A percentile compares a stretch with the other conserved stretches of the same genome.
Conservation (phyloP, 1,140 invertebrate genomes). For the Megathymus violae region DNA sequence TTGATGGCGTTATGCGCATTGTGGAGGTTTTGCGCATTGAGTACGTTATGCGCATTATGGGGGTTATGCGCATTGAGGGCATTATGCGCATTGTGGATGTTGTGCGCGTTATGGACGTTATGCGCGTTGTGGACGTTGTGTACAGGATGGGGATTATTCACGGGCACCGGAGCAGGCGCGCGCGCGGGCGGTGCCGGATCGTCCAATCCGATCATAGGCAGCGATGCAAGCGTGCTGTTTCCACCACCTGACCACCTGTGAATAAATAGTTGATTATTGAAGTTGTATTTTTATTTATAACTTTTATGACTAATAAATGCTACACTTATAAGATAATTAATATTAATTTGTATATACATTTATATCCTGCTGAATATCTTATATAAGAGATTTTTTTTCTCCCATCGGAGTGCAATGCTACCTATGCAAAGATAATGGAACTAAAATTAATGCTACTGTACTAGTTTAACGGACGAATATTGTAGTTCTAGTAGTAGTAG, state of each 20-base stretch:
- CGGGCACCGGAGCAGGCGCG: constrained; percentile 18
- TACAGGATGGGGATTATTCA: constrained; percentile 6
- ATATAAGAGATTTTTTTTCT: too few relatives aligned
- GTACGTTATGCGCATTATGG: constrained; percentile 20
- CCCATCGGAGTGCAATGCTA: too few relatives aligned
- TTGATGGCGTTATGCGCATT: constrained; percentile 11
- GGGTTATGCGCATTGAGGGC: constrained; percentile 3
- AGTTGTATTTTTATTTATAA: too few relatives aligned
- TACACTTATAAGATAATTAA: too few relatives aligned
- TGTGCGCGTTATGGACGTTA: constrained; percentile 26
- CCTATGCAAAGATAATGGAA: too few relatives aligned
- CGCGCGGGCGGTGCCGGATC: constrained; percentile 71
- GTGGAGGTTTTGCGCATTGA: constrained; percentile 15
- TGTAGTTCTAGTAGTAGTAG: too few relatives aligned
- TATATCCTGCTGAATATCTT: too few relatives aligned
- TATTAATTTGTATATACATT: too few relatives aligned
- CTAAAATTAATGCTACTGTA: too few relatives aligned
- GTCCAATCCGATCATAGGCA: constrained; percentile 90
- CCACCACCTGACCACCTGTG: constrained; percentile 85
- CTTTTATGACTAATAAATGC: too few relatives aligned
- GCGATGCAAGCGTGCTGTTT: constrained; percentile 87
- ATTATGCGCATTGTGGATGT: constrained; percentile 11
- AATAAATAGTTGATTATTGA: too few relatives aligned
- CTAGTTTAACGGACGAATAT: too few relatives aligned
- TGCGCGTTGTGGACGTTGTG: constrained; percentile 20